Base-by-base conservation (phyloP, 2,888 invertebrate genomes). In the Epinotia bilunana region DNA sequence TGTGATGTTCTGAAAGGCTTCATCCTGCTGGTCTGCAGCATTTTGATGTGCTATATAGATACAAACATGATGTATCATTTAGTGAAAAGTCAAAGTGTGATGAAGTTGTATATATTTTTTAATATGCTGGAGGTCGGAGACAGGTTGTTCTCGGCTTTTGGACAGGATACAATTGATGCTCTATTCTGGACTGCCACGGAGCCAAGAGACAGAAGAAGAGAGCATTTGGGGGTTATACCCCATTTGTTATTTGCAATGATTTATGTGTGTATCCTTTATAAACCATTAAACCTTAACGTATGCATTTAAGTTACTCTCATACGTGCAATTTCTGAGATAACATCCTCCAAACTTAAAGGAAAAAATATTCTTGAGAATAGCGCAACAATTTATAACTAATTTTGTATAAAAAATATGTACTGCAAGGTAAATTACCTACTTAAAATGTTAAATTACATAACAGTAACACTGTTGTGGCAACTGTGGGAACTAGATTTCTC, bases 71-170 rank as follows among this genome's bases (percentile, higher is more conserved):
- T 99, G 95, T 99, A 99, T 92, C 99, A 99, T 90, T 95, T 99
- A 83, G 97, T 98, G 63, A 98, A 98, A 88, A 99, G 99, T 84
- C 99, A 99, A 88, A 99, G 99, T 80, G 99, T 99, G 78, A 99
- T 99, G 91, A 99, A 99, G 87, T 94, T 99, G 80, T 99, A 99
- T 88, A 99, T 99, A 87, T 99, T 99, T 94, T 99, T 98, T 91
- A 99, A 99, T 89, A 99, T 99, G 99, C 93, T 99, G 76, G 99
- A 99, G 94, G 99, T 99, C 69, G 99, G 98, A 16, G 99, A 99
- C 92, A 95, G 99, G 78, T 92, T 99, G 79, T 97, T 99, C 86
- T 99, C 99, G 74, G 98, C 98, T 49, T 98, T 99, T 92, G 99
- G 99, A 0, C 99, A 99, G 93, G 99, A 99, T 87, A 98, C 98